Percentiles rank a stretch among this genome's conserved stretches.
phyloP scores from a whole-genome alignment of 2,888 invertebrate species.

The Aplocera efformata region DNA sequence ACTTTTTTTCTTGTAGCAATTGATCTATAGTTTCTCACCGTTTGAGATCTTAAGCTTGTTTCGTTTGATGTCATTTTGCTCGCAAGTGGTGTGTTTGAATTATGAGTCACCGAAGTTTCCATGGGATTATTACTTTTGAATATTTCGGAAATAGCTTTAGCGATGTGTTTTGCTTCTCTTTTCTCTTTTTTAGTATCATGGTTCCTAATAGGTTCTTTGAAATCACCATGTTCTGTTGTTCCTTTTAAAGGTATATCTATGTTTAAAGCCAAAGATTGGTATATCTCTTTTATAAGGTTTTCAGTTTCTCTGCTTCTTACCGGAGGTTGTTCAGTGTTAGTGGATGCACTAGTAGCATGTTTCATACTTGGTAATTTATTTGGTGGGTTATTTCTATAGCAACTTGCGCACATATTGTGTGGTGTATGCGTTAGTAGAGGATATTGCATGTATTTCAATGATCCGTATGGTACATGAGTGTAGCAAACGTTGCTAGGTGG shows the following conservation, averaged over 20 bases:
- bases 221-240: slow-evolving; percentile 34
- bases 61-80: slow-evolving; percentile 27
- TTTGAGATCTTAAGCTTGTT: slow-evolving; percentile 18
- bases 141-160: slow-evolving; percentile 37
- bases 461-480: slow-evolving; percentile 32
- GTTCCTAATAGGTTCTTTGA: background rate
- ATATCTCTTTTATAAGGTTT: slow-evolving; percentile 66
- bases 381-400: slow-evolving; percentile 35
- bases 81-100: slow-evolving; percentile 23
- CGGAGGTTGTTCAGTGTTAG: slow-evolving; percentile 49
- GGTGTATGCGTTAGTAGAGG: slow-evolving; percentile 54
- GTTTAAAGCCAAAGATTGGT: slow-evolving; percentile 59
- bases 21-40: slow-evolving; percentile 8
- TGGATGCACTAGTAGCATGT: slow-evolving; percentile 38
- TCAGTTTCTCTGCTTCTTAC: slow-evolving; percentile 53
- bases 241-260: slow-evolving; percentile 43
- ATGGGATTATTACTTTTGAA: slow-evolving; percentile 34
- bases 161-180: slow-evolving; percentile 23
- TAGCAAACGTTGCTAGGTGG: slow-evolving; percentile 36
- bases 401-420: slow-evolving; percentile 42
- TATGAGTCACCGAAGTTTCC: slow-evolving; percentile 29
- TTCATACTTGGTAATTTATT: slow-evolving; percentile 6
- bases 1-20: background rate
- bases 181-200: slow-evolving; percentile 18
- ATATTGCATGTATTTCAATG: slow-evolving; percentile 47